Evolutionary conservation across 2,113 vertebrate species (phyloP).

Genomic region (Bagarius yarrelli): DNA sequence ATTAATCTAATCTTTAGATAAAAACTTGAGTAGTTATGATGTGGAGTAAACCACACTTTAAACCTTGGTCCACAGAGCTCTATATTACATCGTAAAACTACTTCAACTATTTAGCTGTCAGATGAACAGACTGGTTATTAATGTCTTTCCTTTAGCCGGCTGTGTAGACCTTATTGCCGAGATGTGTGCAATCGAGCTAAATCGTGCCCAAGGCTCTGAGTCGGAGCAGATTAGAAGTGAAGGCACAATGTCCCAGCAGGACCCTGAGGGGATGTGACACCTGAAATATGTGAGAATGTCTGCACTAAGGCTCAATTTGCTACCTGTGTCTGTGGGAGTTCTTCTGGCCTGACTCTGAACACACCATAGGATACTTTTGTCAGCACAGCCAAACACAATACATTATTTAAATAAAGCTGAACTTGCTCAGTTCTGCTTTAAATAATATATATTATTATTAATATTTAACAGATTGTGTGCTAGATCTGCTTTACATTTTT

Average conservation of each 20-base stretch:
- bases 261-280: slow-evolving; percentile 34
- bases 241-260: slow-evolving; percentile 42
- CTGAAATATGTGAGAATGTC: slow-evolving; percentile 48
- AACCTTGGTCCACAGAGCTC: neutral
- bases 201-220: slow-evolving; percentile 36
- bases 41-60: neutral
- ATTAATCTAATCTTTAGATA: neutral
- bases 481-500: neutral
- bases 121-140: slow-evolving; percentile 39
- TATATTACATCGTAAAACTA: slow-evolving; percentile 13
- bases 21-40: neutral
- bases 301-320: slow-evolving; percentile 44
- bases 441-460: neutral
- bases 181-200: slow-evolving; percentile 36
- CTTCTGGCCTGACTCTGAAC: slow-evolving; percentile 20
- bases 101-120: slow-evolving; percentile 13
- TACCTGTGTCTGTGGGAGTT: slow-evolving; percentile 31
- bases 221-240: slow-evolving; percentile 43
- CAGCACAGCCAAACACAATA: slow-evolving; percentile 30
- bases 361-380: slow-evolving; percentile 12
- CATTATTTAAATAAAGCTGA: slow-evolving; percentile 31
- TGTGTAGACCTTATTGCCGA: slow-evolving; percentile 39
- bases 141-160: slow-evolving; percentile 31
- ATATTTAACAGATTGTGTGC: neutral
- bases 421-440: slow-evolving; percentile 8